phyloP scores from a whole-genome alignment of 2,113 vertebrate species.

The Stigmatopora nigra region DNA sequence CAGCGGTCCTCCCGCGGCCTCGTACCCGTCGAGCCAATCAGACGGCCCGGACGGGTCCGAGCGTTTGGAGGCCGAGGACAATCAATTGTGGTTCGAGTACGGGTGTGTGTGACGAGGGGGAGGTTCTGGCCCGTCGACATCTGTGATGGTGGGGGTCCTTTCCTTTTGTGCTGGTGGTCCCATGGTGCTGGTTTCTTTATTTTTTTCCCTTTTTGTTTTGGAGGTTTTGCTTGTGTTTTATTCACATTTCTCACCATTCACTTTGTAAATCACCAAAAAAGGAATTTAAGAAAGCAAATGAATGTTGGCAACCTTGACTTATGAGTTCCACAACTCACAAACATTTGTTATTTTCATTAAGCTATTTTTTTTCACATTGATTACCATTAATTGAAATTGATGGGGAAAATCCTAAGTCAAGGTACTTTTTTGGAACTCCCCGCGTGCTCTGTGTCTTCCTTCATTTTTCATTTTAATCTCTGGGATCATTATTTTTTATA shows the following conservation, averaged over 20 bases:
- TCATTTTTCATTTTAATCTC: constrained; percentile 66
- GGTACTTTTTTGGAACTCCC: constrained; percentile 24
- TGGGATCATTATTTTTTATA: constrained; percentile 49
- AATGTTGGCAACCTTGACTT: background rate
- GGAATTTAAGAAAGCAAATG: background rate
- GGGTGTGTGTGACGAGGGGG: constrained; percentile 79
- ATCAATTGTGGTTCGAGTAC: constrained; percentile 93
- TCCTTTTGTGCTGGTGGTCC: constrained; percentile 28
- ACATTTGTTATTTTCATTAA: background rate
- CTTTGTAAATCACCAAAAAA: background rate
- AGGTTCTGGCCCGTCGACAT: constrained; percentile 22
- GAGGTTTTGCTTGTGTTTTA: background rate
- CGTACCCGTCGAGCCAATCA: constrained; percentile 38
- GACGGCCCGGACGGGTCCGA: constrained; percentile 42
- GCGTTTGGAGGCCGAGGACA: constrained; percentile 79
- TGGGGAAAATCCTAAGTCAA: background rate
- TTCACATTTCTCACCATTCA: constrained; percentile 9
- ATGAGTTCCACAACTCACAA: too few relatives aligned
- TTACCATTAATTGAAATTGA: background rate
- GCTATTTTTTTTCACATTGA: background rate
- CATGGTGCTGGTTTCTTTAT: constrained; percentile 24
- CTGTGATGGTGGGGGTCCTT: constrained; percentile 7
- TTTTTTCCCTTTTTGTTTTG: constrained; percentile 2
- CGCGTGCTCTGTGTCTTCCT: constrained; percentile 42
- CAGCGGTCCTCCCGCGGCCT: constrained; percentile 75